Evolutionary conservation across 2,888 invertebrate species (phyloP).

Genomic region (Platypus cylindrus): DNA sequence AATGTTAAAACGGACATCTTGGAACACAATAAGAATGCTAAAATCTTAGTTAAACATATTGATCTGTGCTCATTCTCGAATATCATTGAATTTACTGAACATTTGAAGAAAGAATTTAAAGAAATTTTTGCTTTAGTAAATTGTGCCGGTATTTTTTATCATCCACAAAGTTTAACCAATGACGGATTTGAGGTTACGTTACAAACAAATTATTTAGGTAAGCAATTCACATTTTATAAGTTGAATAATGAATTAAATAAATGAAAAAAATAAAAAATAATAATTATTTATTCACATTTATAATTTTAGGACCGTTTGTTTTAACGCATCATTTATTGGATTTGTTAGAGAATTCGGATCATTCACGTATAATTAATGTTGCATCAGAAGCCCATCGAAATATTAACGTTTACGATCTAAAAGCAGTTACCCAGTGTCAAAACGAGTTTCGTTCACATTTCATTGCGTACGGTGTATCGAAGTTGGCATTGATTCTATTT

Average conservation of each 20-base stretch:
- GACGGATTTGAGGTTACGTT: slow-evolving; percentile 42
- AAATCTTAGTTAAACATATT: slow-evolving; percentile 29
- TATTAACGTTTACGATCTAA: slow-evolving; percentile 30
- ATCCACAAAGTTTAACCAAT: slow-evolving; percentile 36
- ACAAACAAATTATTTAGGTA: slow-evolving; percentile 44
- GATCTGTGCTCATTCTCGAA: slow-evolving; percentile 32
- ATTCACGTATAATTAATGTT: slow-evolving; percentile 38
- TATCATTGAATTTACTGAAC: slow-evolving; percentile 29
- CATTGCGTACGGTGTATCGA: slow-evolving; percentile 32
- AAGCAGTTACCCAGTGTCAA: slow-evolving; percentile 24
- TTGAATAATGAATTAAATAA: not conserved
- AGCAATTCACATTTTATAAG: slow-evolving; percentile 9
- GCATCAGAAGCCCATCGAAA: slow-evolving; percentile 34
- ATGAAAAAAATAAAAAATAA: not conserved
- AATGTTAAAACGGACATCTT: slow-evolving; percentile 35
- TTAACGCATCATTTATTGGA: slow-evolving; percentile 37
- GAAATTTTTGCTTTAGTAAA: slow-evolving; percentile 38
- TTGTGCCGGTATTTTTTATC: slow-evolving; percentile 43
- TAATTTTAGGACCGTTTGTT: slow-evolving; percentile 31
- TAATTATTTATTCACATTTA: not conserved
- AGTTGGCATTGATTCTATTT: slow-evolving; percentile 31
- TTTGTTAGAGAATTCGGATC: slow-evolving; percentile 30
- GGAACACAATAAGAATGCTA: slow-evolving; percentile 18
- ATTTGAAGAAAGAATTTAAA: slow-evolving; percentile 27
- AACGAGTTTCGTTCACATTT: slow-evolving; percentile 29